Base-by-base conservation (phyloP, 2,113 vertebrate genomes). In the Theristicus caerulescens region DNA sequence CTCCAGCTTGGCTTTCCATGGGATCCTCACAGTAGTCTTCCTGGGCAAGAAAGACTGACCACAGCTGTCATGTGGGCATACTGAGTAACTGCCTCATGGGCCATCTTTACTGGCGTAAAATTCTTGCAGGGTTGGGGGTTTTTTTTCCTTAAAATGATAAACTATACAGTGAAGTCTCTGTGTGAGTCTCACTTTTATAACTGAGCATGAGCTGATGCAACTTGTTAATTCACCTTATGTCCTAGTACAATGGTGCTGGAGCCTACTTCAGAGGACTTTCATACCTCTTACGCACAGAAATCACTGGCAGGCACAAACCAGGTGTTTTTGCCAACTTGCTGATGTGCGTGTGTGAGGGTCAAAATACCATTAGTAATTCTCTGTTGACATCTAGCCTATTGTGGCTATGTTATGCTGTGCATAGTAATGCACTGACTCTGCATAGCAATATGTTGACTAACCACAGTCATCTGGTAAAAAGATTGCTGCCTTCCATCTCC, bases 401-500 rank as follows among this genome's bases (percentile, higher is more conserved):
- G 93, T 94, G 89, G 83, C 69, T 77, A 7, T 83, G 88, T 88
- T 95, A 47, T 16, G 67, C 92, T 88, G 67, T 92, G 71, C 90
- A 59, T 88, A 86, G 61, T 88, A 90, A 91, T 87, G 58, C 84
- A 62, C 76, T 90, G 92, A 87, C 82, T 95, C 62, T 78, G 82
- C 90, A 81, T 88, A 94, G 71, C 92, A 92, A 32, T 93, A 42
- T 0, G 2, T 69, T 94, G 92, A 88, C 65, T 93, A 93, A 78
- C 82, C 64, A 62, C 71, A 58, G 58, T 81, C 76, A 52, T 88
- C 73, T 86, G 67, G 76, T 83, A 36, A 83, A 85, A 88, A 57
- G 74, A 92, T 83, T 92, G 46, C 71, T 83, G 90, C 59, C 74
- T 95, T 88, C 85, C 64, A 73, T 94, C 88, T 94, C 38, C 66